Evolutionary conservation across 1,140 invertebrate species (phyloP).

Genomic region (Lithobius niger): DNA sequence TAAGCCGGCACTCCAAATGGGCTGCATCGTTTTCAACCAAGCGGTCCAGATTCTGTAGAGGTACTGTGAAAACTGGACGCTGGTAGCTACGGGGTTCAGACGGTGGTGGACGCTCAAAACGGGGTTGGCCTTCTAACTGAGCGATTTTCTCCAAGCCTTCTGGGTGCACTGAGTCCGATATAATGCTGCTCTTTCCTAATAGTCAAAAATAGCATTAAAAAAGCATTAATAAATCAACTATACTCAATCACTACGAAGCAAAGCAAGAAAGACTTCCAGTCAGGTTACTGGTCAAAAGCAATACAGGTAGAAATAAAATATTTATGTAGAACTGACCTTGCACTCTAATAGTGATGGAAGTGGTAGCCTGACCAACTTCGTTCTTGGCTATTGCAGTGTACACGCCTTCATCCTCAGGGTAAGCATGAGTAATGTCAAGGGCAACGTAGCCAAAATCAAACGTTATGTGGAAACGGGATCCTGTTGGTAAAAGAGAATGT

Average conservation of each 20-base stretch:
- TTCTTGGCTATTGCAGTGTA: constrained; percentile 83
- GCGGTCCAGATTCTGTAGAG: constrained; percentile 75
- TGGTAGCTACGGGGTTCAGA: constrained; percentile 70
- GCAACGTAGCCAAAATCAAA: constrained; percentile 93
- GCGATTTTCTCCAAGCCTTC: constrained; percentile 90
- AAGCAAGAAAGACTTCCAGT: constrained; percentile 31
- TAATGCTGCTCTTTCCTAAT: constrained; percentile 66
- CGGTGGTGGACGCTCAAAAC: constrained; percentile 46
- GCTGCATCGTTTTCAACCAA: constrained; percentile 83
- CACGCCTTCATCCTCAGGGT: constrained; percentile 86
- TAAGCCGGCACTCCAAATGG: constrained; percentile 91
- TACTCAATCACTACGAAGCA: too few species aligned
- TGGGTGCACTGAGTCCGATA: constrained; percentile 85
- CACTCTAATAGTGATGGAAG: constrained; percentile 62
- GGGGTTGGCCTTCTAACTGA: constrained; percentile 68
- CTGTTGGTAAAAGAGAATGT: too few species aligned
- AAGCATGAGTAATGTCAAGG: constrained; percentile 74
- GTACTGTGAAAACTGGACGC: constrained; percentile 87
- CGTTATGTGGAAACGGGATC: constrained; percentile 77
- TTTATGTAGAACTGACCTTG: constrained; percentile 21
- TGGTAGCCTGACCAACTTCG: constrained; percentile 68
- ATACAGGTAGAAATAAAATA: too few species aligned
- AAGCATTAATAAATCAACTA: too few species aligned
- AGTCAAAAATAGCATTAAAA: too few species aligned
- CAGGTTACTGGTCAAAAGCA: constrained; percentile 14